Evolutionary conservation across 2,888 invertebrate genomes (phyloP).

Genomic region (Brachypterus glaber): DNA sequence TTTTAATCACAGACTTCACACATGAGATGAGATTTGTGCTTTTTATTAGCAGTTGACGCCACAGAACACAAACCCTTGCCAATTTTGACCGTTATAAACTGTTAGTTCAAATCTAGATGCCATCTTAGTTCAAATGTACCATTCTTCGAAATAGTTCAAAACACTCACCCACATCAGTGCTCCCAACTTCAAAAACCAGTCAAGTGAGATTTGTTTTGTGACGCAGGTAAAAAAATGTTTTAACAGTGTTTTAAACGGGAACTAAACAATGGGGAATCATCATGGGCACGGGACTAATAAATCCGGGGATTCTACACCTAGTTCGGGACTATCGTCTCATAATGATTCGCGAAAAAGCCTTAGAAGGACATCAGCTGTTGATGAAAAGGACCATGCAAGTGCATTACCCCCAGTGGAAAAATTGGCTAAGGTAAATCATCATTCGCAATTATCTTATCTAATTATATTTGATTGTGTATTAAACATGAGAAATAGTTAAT

Average conservation of each 20-base stretch:
- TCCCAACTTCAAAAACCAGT: too few species aligned
- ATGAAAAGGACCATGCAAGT: conserved; percentile 51
- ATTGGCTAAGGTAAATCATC: conserved; percentile 54
- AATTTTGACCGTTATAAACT: too few species aligned
- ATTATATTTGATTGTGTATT: conserved; percentile 6
- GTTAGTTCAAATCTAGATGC: too few species aligned
- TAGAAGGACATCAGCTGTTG: conserved; percentile 56
- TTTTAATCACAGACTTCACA: too few species aligned
- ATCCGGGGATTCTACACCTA: conserved; percentile 28
- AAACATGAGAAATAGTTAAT: not conserved
- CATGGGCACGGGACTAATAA: conserved; percentile 33
- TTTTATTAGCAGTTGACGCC: too few species aligned
- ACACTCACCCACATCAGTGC: too few species aligned
- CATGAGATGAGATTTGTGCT: too few species aligned
- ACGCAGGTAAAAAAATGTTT: too few species aligned
- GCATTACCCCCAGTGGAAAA: conserved; percentile 64
- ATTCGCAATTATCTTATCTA: conserved; percentile 7
- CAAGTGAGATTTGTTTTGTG: too few species aligned
- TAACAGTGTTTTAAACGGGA: conserved; percentile 11
- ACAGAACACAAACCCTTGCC: too few species aligned
- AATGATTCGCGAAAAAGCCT: conserved; percentile 44
- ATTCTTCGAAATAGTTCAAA: too few species aligned
- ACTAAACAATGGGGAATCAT: conserved; percentile 36
- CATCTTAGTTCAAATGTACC: too few species aligned
- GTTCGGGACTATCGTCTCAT: conserved; percentile 29